Conservation (phyloP, 1,140 invertebrate species). For the Macrosteles quadrilineatus region DNA sequence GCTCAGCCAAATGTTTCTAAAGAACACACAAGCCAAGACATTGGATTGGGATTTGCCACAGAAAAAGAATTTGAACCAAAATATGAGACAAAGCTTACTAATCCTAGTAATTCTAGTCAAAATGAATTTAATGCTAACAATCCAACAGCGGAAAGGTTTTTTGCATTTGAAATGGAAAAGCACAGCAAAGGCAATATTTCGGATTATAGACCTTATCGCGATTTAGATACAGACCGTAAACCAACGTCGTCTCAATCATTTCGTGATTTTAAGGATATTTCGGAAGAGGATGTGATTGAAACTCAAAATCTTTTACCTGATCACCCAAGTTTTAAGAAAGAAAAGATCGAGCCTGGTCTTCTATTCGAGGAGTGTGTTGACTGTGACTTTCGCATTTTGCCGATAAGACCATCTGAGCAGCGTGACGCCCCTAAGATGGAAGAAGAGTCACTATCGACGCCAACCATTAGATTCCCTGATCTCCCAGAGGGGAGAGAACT, state of each 20-base stretch:
- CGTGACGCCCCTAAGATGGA: neutral
- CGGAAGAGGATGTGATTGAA: neutral
- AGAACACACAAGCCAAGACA: too few relatives aligned
- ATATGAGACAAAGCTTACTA: too few relatives aligned
- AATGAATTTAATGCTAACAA: too few relatives aligned
- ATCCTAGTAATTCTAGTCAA: too few relatives aligned
- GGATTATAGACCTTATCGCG: too few relatives aligned
- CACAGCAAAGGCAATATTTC: too few relatives aligned
- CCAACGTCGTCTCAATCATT: neutral
- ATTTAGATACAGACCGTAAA: too few relatives aligned
- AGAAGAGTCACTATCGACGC: conserved; percentile 12
- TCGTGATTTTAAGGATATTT: neutral
- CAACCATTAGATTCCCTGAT: conserved; percentile 21
- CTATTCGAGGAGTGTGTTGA: conserved; percentile 10
- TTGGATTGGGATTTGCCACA: too few relatives aligned
- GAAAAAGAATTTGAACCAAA: too few relatives aligned
- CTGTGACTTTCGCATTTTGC: conserved; percentile 13
- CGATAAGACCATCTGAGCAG: conserved; percentile 1
- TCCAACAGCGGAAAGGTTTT: neutral
- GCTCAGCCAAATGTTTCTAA: too few relatives aligned
- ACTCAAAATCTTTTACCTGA: neutral
- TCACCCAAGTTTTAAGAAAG: neutral
- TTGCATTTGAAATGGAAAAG: neutral
- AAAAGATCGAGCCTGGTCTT: conserved; percentile 7
- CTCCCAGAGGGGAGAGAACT: conserved; percentile 23